Conservation (phyloP, 2,797 vertebrate genomes). For the Calcarius lapponicus region DNA sequence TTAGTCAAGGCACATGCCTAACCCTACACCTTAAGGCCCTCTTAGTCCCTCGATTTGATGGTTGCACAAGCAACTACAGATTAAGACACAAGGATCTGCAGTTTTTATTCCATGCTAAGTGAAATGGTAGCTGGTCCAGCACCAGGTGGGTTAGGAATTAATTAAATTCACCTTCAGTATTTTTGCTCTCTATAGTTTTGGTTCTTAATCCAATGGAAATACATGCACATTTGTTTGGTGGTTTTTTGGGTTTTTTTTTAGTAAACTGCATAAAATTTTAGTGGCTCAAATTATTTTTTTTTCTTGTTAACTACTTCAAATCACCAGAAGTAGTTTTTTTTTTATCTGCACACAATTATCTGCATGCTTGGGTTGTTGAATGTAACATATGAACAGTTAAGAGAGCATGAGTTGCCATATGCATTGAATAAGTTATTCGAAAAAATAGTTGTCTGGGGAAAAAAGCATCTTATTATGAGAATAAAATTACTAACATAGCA, state of each 20-base stretch:
- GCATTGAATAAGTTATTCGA: background rate
- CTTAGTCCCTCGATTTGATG: background rate
- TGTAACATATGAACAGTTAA: background rate
- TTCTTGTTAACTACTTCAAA: background rate
- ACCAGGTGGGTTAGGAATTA: background rate
- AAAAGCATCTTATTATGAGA: background rate
- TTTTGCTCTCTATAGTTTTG: background rate
- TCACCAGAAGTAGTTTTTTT: background rate
- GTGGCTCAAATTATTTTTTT: background rate
- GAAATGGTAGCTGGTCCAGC: background rate
- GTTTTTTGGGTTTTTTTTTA: background rate
- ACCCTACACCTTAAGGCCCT: background rate
- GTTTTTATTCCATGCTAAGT: background rate
- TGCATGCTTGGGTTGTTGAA: background rate
- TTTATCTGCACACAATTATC: background rate
- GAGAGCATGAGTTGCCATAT: background rate
- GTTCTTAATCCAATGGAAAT: background rate
- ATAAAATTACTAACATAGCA: background rate
- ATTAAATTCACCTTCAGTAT: background rate
- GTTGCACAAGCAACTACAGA: background rate
- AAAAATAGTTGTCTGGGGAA: background rate
- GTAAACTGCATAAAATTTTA: background rate
- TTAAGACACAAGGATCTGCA: background rate
- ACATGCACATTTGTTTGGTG: background rate
- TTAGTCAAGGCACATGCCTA: background rate